Evolutionary conservation across 2,113 vertebrate species (phyloP), one percentile per base, ranked within the genome.

Genomic region (Empidonax traillii): DNA sequence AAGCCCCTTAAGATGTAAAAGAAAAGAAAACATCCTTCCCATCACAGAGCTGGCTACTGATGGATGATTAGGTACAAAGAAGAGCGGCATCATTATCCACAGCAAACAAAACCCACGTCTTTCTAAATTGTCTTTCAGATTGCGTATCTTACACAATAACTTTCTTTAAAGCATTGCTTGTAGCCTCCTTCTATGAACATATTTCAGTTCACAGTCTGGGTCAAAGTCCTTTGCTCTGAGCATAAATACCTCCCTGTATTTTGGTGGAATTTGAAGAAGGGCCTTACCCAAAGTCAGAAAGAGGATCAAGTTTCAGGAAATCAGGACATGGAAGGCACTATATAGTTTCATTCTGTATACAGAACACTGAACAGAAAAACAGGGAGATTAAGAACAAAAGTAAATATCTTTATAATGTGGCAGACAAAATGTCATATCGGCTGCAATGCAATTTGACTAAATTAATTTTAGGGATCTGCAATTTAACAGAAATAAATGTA

Each of bases 401-500:
- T 35, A 37, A 78, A 91, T 25, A 27, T 25, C 49, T 53, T 35
- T 78, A 4, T 39, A 27, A 66, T 21, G 4, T 1, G 49, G 41
- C 55, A 55, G 25, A 16, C 3, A 59, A 71, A 75, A 59, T 24
- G 3, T 3, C 0, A 0, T 15, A 30, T 43, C 9, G 87, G 10
- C 39, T 71, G 25, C 43, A 43, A 24, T 41, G 13, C 3, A 81
- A 18, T 65, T 41, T 67, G 46, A 58, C n/a, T 37, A 39, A 56
- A 68, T 6, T 2, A 55, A 52, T 63, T 78, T 24, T 21, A 84
- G 71, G 10, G 9, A 71, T 47, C 52, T 75, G 10, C 33, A 76
- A 7, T 41, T 68, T 63, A 91, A 7, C 22, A 83, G 13, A 76
- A 94, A 66, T 85, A 81, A 58, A 80, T 18, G 28, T 19, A 61